Evolutionary conservation across 2,113 vertebrate species (phyloP).

Genomic region (Fulmarus glacialis): DNA sequence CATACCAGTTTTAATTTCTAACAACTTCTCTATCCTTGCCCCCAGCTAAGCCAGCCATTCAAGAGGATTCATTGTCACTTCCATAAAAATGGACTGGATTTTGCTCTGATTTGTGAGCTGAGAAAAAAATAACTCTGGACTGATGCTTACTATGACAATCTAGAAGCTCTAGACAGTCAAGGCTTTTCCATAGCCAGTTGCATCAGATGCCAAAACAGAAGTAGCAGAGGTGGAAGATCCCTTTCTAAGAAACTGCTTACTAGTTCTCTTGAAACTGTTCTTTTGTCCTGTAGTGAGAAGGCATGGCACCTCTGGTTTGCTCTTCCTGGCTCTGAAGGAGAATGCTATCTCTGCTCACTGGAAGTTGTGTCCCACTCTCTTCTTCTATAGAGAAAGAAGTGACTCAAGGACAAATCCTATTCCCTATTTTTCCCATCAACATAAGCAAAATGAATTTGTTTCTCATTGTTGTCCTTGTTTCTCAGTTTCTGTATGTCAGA

Average conservation of each 20-base stretch:
- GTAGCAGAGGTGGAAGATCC: neutral
- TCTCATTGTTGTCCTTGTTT: neutral
- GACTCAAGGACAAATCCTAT: neutral
- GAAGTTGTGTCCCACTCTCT: neutral
- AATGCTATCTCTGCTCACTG: neutral
- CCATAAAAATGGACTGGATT: neutral
- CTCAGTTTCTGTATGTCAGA: neutral
- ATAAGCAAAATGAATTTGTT: neutral
- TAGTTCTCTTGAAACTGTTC: neutral
- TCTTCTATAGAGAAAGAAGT: neutral
- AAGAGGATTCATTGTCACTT: neutral
- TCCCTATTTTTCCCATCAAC: neutral
- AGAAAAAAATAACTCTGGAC: neutral
- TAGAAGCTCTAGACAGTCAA: neutral
- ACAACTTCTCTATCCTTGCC: neutral
- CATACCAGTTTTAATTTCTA: neutral
- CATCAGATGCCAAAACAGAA: neutral
- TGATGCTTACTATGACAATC: neutral
- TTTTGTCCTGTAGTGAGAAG: neutral
- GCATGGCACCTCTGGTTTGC: neutral
- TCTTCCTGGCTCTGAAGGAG: neutral
- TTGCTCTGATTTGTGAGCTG: neutral
- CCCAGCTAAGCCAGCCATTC: neutral
- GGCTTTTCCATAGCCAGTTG: neutral
- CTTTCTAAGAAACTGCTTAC: neutral